Evolutionary conservation across 2,113 vertebrate species (phyloP), one percentile per base, ranked within the genome.

Genomic region (Murina feae): DNA sequence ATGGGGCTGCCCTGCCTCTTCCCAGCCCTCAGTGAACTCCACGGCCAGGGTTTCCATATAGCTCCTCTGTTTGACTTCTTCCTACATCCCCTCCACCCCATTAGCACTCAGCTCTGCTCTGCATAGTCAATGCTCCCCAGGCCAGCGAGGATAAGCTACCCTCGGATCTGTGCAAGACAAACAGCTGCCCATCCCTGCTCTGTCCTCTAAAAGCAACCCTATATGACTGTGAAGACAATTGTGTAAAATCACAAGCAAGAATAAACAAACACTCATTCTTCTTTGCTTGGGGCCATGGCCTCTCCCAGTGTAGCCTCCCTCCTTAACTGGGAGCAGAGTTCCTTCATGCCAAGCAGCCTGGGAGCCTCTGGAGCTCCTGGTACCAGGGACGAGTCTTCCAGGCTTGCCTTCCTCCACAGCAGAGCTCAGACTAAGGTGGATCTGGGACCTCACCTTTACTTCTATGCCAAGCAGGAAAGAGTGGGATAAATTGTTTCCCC

Each of bases 391-490:
- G 32, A 68, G 76, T 84, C 87, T 81, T 81, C 66, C 74, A 49
- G 0, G 44, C 32, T 82, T 49, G 35, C 9, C 2, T 75, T 18
- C 7, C 16, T 81, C 58, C 17, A 63, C 47, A 30, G 58, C 4
- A 4, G 72, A 71, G 28, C 44, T 81, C 80, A n/a, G 60, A 68
- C 81, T 6, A 81, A 68, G 81, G 5, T 85, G 66, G 47, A 90
- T 82, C 53, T 32, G 55, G 71, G 60, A 39, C 21, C 60, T 95
- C 84, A 63, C 95, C 53, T 90, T 85, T 90, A 96, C 95, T 93
- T 94, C 68, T 74, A 75, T 0, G 0, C 42, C 84, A 6, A 58
- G n/a, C 37, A 58, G n/a, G n/a, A 51, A 81, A 63, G 74, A 83
- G 6, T 0, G 32, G 87, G 58, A 80, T 30, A 72, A 81, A 32